These are phyloP conservation scores for Eupleurogrammus muticus DNA, from an alignment of 2,797 vertebrate species.

Conservation along the genomic window DNA sequence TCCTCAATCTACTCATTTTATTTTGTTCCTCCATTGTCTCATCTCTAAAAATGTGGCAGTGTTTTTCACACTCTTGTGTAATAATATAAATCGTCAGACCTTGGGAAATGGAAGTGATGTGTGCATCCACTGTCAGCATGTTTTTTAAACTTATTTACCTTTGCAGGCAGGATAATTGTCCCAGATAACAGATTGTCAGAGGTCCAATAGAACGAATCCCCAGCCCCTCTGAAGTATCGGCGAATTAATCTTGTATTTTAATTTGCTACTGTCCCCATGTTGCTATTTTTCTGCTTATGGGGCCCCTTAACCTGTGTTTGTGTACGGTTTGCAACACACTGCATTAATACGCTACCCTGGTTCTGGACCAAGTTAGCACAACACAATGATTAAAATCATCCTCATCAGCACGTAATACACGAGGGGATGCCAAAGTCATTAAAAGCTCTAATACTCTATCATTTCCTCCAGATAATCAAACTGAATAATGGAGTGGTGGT, in stretches of 20 bases:
- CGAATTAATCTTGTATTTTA: conserved; percentile 78
- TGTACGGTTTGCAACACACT: conserved; percentile 57
- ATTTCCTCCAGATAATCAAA: conserved; percentile 86
- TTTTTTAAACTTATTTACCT: conserved; percentile 66
- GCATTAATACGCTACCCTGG: conserved; percentile 76
- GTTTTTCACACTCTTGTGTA: conserved; percentile 20
- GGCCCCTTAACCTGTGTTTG: conserved; percentile 73
- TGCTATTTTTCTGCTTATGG: conserved; percentile 75
- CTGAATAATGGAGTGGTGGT: conserved; percentile 76
- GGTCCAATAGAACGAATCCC: conserved; percentile 65
- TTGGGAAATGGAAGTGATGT: conserved; percentile 46
- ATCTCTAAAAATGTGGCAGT: conserved; percentile 14
- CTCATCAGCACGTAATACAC: conserved; percentile 79
- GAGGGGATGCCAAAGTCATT: conserved; percentile 85
- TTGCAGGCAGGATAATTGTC: conserved; percentile 34
- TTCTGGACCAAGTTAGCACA: conserved; percentile 66
- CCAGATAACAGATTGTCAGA: conserved; percentile 45
- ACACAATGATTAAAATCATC: conserved; percentile 81
- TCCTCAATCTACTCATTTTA: not conserved
- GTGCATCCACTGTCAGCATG: conserved; percentile 56
- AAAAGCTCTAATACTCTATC: conserved; percentile 84
- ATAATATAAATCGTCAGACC: conserved; percentile 35
- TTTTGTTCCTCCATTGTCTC: conserved; percentile 20
- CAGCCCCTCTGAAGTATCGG: conserved; percentile 60
- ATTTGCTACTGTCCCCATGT: conserved; percentile 68